Conservation (phyloP, 1,140 invertebrate genomes). For the Trichogramma pretiosum region DNA sequence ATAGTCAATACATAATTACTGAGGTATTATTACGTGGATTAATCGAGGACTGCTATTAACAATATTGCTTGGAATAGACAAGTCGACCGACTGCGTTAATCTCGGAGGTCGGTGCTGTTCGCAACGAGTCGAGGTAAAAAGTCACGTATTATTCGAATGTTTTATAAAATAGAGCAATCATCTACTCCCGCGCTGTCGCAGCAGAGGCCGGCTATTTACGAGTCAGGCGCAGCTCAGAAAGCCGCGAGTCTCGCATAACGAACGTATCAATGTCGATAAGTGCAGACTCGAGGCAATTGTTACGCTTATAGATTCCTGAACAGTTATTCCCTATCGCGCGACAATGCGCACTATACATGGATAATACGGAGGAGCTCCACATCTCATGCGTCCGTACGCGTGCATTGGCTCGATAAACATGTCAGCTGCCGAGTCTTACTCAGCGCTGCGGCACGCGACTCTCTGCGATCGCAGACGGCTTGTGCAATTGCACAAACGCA, state of each 20-base stretch:
- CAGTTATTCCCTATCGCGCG: constrained; percentile 30
- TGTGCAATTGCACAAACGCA: too few relatives aligned
- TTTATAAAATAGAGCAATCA: constrained; percentile 2
- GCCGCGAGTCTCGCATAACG: constrained; percentile 9
- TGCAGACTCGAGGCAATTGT: constrained; percentile 24
- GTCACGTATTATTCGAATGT: too few relatives aligned
- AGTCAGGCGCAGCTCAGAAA: not conserved
- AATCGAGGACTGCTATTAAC: too few relatives aligned
- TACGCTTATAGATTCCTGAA: constrained; percentile 26
- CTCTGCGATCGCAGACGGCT: too few relatives aligned
- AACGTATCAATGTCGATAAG: not conserved
- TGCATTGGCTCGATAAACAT: constrained; percentile 16
- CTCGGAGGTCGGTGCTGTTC: too few relatives aligned
- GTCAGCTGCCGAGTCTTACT: constrained; percentile 15
- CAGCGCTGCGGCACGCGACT: constrained; percentile 16
- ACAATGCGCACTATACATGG: too few relatives aligned
- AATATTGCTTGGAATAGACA: too few relatives aligned
- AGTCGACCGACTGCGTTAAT: too few relatives aligned
- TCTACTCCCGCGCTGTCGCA: not conserved
- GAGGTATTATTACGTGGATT: too few relatives aligned
- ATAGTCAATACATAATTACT: too few relatives aligned
- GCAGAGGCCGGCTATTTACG: not conserved
- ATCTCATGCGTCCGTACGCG: constrained; percentile 13
- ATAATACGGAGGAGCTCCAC: constrained; percentile 20
- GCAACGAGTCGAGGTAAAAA: too few relatives aligned